These are phyloP conservation scores for Orientallactaga sibirica DNA, from an alignment of 2,797 vertebrate species.

Conservation along the genomic window DNA sequence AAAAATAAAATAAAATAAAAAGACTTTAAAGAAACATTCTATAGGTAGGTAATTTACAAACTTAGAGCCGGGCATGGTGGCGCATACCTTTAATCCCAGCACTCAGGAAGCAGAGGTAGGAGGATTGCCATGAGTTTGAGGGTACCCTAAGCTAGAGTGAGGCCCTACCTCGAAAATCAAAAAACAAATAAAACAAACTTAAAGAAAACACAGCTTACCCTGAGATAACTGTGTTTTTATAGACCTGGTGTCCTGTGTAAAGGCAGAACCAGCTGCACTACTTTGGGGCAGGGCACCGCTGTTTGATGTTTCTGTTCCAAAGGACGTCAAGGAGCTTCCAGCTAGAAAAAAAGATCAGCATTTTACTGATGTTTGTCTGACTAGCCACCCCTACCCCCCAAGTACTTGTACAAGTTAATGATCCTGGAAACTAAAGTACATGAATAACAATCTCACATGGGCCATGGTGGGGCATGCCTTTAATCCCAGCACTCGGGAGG, in stretches of 20 bases:
- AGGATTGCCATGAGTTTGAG: too few relatives aligned
- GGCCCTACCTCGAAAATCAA: too few relatives aligned
- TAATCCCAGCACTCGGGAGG: too few relatives aligned
- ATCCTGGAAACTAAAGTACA: conserved; percentile 35
- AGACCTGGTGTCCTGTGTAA: conserved; percentile 89
- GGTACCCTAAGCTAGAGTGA: too few relatives aligned
- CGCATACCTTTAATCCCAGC: too few relatives aligned
- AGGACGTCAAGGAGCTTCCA: conserved; percentile 91
- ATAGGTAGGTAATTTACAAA: conserved; percentile 23
- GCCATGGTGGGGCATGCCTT: too few relatives aligned
- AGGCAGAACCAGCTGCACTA: conserved; percentile 88
- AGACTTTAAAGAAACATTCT: conserved; percentile 1
- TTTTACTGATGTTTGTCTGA: background rate
- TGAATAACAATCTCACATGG: conserved; percentile 20
- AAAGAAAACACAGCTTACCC: conserved; percentile 88
- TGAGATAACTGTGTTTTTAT: conserved; percentile 91
- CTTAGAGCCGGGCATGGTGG: background rate
- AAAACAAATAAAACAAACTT: background rate
- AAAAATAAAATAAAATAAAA: background rate
- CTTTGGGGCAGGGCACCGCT: conserved; percentile 89
- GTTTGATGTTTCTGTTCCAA: conserved; percentile 89
- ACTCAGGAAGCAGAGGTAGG: too few relatives aligned
- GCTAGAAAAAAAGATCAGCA: conserved; percentile 77
- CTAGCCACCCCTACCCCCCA: background rate
- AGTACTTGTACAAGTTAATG: conserved; percentile 41